These are phyloP conservation scores for Passer montanus DNA, from an alignment of 2,113 vertebrate species.

Conservation along the genomic window DNA sequence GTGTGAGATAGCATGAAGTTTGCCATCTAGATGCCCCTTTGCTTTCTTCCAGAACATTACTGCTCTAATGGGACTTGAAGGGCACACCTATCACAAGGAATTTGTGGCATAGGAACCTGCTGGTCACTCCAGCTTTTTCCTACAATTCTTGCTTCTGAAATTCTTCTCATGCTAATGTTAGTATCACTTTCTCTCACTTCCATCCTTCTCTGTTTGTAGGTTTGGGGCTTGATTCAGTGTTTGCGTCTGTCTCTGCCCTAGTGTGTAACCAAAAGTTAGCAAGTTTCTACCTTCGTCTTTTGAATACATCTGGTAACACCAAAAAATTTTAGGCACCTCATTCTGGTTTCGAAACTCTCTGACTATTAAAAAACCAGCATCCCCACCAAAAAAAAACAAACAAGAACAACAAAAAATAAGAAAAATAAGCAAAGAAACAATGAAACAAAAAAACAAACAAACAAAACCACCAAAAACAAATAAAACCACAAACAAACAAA, in stretches of 20 bases:
- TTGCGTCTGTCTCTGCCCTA: neutral
- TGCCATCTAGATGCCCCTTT: neutral
- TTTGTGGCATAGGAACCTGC: neutral
- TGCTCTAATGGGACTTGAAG: neutral
- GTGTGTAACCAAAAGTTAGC: neutral
- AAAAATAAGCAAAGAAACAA: rapidly evolving
- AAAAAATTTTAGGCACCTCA: neutral
- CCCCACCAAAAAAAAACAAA: neutral
- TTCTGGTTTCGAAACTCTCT: neutral
- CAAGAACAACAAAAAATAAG: neutral
- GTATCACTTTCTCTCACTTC: neutral
- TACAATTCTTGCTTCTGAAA: neutral
- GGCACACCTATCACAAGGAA: rapidly evolving
- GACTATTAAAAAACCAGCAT: neutral
- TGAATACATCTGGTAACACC: neutral
- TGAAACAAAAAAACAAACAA: neutral
- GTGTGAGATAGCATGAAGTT: neutral
- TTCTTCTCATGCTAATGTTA: neutral
- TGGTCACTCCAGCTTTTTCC: neutral
- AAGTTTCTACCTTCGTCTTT: neutral
- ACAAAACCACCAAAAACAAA: neutral
- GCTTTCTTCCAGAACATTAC: neutral
- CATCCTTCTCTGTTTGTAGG: neutral
- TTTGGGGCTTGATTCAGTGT: neutral
- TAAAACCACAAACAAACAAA: no score